Conservation (phyloP, 2,888 invertebrate genomes). For the Melieria picta region DNA sequence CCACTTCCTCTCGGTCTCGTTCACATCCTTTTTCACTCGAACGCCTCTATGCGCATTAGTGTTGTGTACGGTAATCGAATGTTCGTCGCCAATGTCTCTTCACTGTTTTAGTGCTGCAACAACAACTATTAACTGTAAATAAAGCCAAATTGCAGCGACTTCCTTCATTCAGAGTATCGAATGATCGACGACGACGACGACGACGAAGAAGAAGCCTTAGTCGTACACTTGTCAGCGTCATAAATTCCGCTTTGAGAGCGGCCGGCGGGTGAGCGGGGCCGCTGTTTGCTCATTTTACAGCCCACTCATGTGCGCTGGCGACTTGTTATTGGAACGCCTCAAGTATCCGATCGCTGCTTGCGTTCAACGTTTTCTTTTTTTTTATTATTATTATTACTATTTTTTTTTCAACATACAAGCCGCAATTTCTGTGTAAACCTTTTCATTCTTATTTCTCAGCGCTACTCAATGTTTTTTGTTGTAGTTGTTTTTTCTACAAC, state of each 20-base stretch:
- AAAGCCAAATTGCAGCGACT: slow-evolving; percentile 42
- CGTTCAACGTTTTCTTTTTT: neutral
- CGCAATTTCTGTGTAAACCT: neutral
- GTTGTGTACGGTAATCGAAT: no score
- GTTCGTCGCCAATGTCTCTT: no score
- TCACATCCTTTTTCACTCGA: slow-evolving; percentile 14
- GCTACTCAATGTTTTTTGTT: neutral
- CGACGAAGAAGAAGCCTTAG: no score
- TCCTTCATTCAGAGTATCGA: slow-evolving; percentile 22
- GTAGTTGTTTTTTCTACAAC: neutral
- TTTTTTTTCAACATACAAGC: neutral
- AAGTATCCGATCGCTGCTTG: no score
- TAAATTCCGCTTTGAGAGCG: no score
- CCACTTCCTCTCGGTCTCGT: neutral
- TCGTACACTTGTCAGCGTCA: no score
- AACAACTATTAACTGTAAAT: slow-evolving; percentile 49
- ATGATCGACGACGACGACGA: slow-evolving; percentile 12
- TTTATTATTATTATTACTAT: neutral
- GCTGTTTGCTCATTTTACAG: no score
- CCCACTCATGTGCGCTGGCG: no score
- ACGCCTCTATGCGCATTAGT: neutral
- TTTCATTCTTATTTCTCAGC: neutral
- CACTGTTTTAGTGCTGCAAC: no score
- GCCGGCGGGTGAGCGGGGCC: no score
- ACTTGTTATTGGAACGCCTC: no score